phyloP scores from a whole-genome alignment of 2,888 invertebrate genomes.

The Dendrolimus pini region DNA sequence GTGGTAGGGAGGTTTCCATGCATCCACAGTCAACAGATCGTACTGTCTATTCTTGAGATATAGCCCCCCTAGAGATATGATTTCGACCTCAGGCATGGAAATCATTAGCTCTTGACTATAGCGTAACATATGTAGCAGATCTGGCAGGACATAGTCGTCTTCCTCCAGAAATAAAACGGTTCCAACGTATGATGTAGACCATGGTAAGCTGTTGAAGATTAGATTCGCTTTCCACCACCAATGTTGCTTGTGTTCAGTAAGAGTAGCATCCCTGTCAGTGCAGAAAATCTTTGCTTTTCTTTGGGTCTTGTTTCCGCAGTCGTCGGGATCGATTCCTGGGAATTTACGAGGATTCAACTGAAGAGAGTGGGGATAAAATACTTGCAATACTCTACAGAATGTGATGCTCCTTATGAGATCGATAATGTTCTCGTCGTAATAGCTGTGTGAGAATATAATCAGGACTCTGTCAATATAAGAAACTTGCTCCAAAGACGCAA shows the following conservation, averaged over 20 bases:
- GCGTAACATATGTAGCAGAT: slow-evolving; percentile 31
- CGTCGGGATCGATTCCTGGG: slow-evolving; percentile 28
- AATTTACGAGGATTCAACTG: slow-evolving; percentile 33
- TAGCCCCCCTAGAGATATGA: slow-evolving; percentile 34
- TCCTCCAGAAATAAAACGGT: slow-evolving; percentile 38
- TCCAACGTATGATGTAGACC: slow-evolving; percentile 19
- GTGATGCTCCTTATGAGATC: slow-evolving; percentile 26
- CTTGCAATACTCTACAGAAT: slow-evolving; percentile 43
- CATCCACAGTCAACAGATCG: slow-evolving; percentile 26
- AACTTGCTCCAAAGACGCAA: slow-evolving; percentile 33
- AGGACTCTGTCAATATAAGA: slow-evolving; percentile 23
- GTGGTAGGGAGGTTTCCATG: slow-evolving; percentile 36
- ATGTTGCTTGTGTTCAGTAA: slow-evolving; percentile 37
- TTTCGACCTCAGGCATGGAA: slow-evolving; percentile 21
- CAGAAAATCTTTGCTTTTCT: slow-evolving; percentile 8
- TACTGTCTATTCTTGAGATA: slow-evolving; percentile 17
- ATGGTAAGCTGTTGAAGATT: slow-evolving; percentile 27
- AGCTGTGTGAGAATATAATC: slow-evolving; percentile 43
- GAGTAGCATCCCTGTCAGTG: slow-evolving; percentile 23
- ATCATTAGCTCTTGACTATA: slow-evolving; percentile 19
- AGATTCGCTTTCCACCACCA: slow-evolving; percentile 49
- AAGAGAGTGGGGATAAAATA: slow-evolving; percentile 40
- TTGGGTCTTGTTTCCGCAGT: slow-evolving; percentile 13
- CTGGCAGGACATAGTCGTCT: slow-evolving; percentile 35
- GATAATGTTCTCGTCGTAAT: slow-evolving; percentile 28